These are phyloP conservation scores for Caenorhabditis sinica DNA, from an alignment of 2,888 invertebrate species.

Conservation along the genomic window DNA sequence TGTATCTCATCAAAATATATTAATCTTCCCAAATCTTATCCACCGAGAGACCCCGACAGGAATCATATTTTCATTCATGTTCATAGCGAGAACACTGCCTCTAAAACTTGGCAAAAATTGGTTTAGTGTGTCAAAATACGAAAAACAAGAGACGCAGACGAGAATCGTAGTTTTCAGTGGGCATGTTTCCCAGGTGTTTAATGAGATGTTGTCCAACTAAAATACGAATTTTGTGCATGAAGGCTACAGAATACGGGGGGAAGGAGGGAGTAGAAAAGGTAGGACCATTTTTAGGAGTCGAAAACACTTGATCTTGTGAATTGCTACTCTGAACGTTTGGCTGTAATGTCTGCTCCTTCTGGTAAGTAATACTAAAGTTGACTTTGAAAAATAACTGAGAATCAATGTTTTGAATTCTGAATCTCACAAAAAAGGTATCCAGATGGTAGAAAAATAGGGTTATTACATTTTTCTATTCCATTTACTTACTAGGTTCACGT, in stretches of 20 bases:
- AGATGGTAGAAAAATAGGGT: too few relatives aligned
- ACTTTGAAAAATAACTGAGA: not conserved
- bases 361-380: not conserved
- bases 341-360: conserved; percentile 17
- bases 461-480: too few relatives aligned
- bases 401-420: not conserved
- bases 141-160: conserved; percentile 26
- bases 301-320: not conserved
- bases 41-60: not conserved
- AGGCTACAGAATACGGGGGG: not conserved
- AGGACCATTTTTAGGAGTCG: not conserved
- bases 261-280: not conserved
- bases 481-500: too few relatives aligned
- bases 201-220: conserved; percentile 10
- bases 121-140: not conserved
- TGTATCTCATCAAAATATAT: not conserved
- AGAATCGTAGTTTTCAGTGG: conserved; percentile 22
- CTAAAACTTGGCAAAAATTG: conserved; percentile 6
- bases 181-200: conserved; percentile 19
- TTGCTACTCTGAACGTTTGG: not conserved
- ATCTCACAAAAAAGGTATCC: not conserved
- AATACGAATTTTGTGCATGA: conserved; percentile 14
- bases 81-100: not conserved
- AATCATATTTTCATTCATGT: conserved; percentile 14
- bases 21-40: conserved; percentile 13